phyloP scores from a whole-genome alignment of 2,797 vertebrate species.

The Knipowitschia caucasica region DNA sequence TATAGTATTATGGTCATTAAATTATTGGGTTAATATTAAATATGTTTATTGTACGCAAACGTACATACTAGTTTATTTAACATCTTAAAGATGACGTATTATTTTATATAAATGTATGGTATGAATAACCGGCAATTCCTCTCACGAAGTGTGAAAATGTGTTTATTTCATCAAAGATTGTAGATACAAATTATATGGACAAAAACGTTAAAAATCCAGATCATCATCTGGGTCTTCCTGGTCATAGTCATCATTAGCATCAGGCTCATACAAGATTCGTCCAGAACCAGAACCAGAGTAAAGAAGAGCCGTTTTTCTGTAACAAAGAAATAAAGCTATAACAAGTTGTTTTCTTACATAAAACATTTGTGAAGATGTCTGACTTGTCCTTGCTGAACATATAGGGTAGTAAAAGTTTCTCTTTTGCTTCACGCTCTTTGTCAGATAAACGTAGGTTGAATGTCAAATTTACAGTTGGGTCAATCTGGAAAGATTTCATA shows the following conservation, averaged over 20 bases:
- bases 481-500: constrained; percentile 56
- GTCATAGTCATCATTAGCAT: constrained; percentile 79
- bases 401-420: constrained; percentile 82
- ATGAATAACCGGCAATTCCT: background rate
- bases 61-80: background rate
- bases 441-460: constrained; percentile 84
- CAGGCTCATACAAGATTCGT: constrained; percentile 78
- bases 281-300: constrained; percentile 65
- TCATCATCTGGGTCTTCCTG: constrained; percentile 87
- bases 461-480: constrained; percentile 79
- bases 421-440: constrained; percentile 76
- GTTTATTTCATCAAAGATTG: background rate
- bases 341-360: too few relatives aligned
- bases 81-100: background rate
- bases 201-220: constrained; percentile 73
- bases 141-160: background rate
- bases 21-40: background rate
- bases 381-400: constrained; percentile 86
- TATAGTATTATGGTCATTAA: background rate
- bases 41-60: background rate
- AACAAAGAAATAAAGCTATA: background rate
- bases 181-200: background rate
- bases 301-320: constrained; percentile 78
- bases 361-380: constrained; percentile 16
- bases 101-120: background rate